Evolutionary conservation across 2,797 vertebrate genomes (phyloP).

Genomic region (Setipinna tenuifilis): DNA sequence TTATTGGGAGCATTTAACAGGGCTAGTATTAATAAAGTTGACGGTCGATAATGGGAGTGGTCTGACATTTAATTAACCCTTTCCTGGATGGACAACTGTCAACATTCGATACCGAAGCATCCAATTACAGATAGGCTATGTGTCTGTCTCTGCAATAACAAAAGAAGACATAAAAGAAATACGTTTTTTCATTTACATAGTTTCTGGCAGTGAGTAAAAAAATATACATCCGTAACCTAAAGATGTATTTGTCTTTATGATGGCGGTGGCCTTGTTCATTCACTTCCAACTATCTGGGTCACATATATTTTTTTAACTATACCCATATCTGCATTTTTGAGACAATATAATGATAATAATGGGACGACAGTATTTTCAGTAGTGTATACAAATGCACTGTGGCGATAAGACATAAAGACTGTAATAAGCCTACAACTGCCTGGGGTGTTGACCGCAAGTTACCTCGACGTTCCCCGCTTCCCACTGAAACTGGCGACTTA

Average conservation of each 20-base stretch:
- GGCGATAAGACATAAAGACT: not conserved
- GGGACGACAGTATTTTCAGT: not conserved
- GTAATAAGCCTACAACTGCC: conserved; percentile 13
- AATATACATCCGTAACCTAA: not conserved
- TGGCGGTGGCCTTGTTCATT: not conserved
- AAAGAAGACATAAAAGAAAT: not conserved
- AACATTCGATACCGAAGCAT: not conserved
- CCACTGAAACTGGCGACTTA: conserved; percentile 66
- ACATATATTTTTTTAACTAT: not conserved
- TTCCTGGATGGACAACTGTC: conserved; percentile 37
- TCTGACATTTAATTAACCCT: conserved; percentile 65
- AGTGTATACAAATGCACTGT: not conserved
- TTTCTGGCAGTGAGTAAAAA: not conserved
- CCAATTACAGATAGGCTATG: not conserved
- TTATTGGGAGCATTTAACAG: conserved; percentile 67
- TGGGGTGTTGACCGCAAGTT: conserved; percentile 70
- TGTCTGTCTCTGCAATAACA: not conserved
- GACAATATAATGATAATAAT: not conserved
- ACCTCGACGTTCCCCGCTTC: conserved; percentile 56
- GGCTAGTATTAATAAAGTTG: conserved; percentile 68
- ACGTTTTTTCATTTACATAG: not conserved
- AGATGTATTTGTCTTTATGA: not conserved
- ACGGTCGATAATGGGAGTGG: conserved; percentile 74
- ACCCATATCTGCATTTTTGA: not conserved
- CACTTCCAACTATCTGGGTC: not conserved